Base-by-base conservation (phyloP, 1,140 invertebrate genomes). In the Apis laboriosa region DNA sequence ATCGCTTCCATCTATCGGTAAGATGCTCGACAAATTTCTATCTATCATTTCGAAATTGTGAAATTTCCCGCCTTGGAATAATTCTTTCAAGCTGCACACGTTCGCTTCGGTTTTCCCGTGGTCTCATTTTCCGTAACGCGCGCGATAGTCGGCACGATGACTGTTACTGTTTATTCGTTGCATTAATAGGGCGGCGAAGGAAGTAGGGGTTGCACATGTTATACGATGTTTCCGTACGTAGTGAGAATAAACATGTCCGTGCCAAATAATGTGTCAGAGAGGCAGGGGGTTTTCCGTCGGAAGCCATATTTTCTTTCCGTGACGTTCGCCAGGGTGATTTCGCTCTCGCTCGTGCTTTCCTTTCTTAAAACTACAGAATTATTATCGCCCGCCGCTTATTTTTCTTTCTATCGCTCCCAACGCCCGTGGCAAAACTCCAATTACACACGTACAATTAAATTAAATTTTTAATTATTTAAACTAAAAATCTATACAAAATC, bases 221-320 rank as follows among this genome's bases (percentile, higher is more conserved):
- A 82, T 87, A 76, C 80, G 89, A 86, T 34, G 28, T 64, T 64
- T 64, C 28, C 63, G 15, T 17, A 34, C 28, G 28, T 24, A 17
- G 63, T 34, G 63, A 34, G 86, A 88, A 90, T 90, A 89, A 90
- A 90, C 81, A 88, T 81, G 80, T 84, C 77, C 76, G 74, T 19
- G 73, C 63, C 63, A 64, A 64, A 64, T 64, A 64, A 64, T 19
- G 17, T 64, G 63, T 64, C 28, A 19, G 63, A 34, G 34, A 11
- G 63, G 9, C 60, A 49, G 73, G 43, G 56, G 86, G 83, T 90
- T 90, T 91, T 85, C 83, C 88, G 90, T 84, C 89, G 89, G 88
- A 87, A 90, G 82, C 83, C 71, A 86, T 73, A 77, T 84, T 79
- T 73, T 80, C 78, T 53, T 83, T 70, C 61, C 55, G 49, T 60